Conservation (phyloP, 23 tunicate species). For the Botrylloides violaceus region DNA sequence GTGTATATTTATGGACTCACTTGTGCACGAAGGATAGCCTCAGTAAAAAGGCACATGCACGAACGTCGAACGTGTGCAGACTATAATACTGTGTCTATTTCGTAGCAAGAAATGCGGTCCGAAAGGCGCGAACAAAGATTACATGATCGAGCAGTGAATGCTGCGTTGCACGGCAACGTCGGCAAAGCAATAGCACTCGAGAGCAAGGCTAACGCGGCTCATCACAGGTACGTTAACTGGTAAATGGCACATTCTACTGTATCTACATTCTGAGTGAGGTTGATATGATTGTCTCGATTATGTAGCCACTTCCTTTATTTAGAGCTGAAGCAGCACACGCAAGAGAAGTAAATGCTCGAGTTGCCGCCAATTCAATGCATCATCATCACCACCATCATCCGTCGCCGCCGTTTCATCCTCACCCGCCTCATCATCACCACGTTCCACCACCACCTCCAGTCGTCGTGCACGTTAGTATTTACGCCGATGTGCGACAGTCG, state of each 20-base stretch:
- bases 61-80: too few species aligned
- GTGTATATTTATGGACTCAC: too few species aligned
- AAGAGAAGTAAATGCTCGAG: constrained; percentile 42
- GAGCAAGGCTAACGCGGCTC: constrained; percentile 39
- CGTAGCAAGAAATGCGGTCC: constrained; percentile 76
- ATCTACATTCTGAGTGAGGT: too few species aligned
- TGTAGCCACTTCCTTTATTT: too few species aligned
- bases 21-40: too few species aligned
- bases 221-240: constrained; percentile 32
- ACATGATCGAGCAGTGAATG: constrained; percentile 69
- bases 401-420: constrained; percentile 26
- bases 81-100: too few species aligned
- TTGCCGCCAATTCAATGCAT: constrained; percentile 49
- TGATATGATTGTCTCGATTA: too few species aligned
- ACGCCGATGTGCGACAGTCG: not conserved
- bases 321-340: constrained; percentile 77
- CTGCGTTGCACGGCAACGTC: constrained; percentile 76
- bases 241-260: too few species aligned
- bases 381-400: constrained; percentile 46
- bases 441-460: constrained; percentile 43
- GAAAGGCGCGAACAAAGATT: constrained; percentile 52
- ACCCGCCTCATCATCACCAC: constrained; percentile 24
- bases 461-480: constrained; percentile 45
- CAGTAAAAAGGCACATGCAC: too few species aligned
- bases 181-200: constrained; percentile 69